phyloP scores from a whole-genome alignment of 2,888 invertebrate species.

The Agriotes lineatus region DNA sequence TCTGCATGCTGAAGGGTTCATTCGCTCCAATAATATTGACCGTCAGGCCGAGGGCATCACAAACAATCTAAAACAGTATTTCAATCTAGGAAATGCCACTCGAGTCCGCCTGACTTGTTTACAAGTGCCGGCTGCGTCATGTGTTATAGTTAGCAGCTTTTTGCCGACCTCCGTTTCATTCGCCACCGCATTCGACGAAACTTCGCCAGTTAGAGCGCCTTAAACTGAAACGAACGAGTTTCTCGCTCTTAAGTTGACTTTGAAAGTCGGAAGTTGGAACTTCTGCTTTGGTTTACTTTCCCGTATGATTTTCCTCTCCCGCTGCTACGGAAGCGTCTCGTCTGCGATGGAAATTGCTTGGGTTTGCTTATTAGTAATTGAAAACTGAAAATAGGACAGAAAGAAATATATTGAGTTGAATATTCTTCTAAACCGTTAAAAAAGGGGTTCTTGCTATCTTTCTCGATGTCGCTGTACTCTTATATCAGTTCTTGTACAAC shows the following conservation, averaged over 20 bases:
- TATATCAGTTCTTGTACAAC: too few species aligned
- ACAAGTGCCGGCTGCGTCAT: slow-evolving; percentile 45
- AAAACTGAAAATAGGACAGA: too few species aligned
- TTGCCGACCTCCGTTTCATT: slow-evolving; percentile 1
- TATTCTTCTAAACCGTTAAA: too few species aligned
- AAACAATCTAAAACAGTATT: slow-evolving; percentile 57
- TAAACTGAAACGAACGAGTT: slow-evolving; percentile 27
- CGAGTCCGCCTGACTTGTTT: slow-evolving; percentile 55
- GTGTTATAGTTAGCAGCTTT: slow-evolving; percentile 38
- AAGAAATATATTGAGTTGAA: too few species aligned
- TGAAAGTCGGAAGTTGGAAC: slow-evolving; percentile 4
- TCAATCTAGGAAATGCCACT: slow-evolving; percentile 56
- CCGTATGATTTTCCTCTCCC: too few species aligned
- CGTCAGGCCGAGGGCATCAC: slow-evolving; percentile 50
- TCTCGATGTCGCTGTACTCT: too few species aligned
- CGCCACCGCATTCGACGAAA: slow-evolving; percentile 21
- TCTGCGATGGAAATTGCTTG: too few species aligned
- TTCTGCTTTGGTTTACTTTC: neutral
- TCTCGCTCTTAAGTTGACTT: slow-evolving; percentile 10
- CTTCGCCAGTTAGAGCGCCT: slow-evolving; percentile 11
- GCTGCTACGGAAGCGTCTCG: too few species aligned
- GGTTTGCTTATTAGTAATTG: neutral
- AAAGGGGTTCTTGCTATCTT: too few species aligned
- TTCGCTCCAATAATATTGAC: slow-evolving; percentile 45
- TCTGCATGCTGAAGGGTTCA: slow-evolving; percentile 43